Percentiles rank a stretch among this genome's conserved stretches.
Conservation (phyloP, 92 coral and sea anemone genomes). For the Nematostella vectensis region DNA sequence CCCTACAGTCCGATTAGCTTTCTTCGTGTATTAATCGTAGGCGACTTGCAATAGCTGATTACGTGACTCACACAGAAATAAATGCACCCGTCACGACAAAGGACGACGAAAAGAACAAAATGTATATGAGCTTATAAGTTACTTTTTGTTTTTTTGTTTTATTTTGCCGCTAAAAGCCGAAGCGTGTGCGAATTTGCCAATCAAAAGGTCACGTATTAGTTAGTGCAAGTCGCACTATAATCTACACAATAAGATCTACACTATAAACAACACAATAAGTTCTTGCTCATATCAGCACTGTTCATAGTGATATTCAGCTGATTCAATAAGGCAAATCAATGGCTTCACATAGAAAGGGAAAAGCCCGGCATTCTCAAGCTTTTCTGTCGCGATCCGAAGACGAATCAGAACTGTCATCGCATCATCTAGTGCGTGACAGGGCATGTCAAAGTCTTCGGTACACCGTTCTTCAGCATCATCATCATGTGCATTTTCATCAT, state of each 20-base stretch:
- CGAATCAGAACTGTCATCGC: constrained; percentile 75
- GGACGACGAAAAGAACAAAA: no score
- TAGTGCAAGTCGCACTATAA: background rate
- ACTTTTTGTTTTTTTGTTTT: background rate
- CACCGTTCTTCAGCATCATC: constrained; percentile 3
- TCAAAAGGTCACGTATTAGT: background rate
- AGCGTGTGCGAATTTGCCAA: no score
- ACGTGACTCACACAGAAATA: no score
- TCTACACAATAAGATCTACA: no score
- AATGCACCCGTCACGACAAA: no score
- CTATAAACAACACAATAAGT: no score
- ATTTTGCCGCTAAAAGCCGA: background rate
- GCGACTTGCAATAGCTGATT: no score
- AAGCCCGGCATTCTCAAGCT: constrained; percentile 35
- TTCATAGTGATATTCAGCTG: constrained; percentile 52
- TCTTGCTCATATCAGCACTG: constrained; percentile 43
- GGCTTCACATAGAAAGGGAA: constrained; percentile 66
- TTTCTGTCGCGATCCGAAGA: constrained; percentile 48
- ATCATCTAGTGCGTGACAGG: no score
- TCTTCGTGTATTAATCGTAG: no score
- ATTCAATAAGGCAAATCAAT: constrained; percentile 42
- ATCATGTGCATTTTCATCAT: background rate
- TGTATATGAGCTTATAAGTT: no score
- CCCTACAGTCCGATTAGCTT: no score
- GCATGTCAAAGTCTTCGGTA: background rate